phyloP scores from a whole-genome alignment of 2,888 invertebrate genomes.

The Trichogramma dendrolimi region DNA sequence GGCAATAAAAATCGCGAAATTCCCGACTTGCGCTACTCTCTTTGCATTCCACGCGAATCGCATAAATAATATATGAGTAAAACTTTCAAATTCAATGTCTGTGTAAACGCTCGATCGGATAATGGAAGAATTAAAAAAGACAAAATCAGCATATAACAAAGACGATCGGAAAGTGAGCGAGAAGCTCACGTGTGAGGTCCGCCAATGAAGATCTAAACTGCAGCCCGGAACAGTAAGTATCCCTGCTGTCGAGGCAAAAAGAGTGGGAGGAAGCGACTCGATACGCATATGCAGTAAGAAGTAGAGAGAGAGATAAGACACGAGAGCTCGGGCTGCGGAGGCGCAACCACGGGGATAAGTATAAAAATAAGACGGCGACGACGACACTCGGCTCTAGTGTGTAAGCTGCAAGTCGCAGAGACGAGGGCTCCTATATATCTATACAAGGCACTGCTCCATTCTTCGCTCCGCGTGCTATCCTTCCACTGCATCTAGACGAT shows the following conservation, averaged over 20 bases:
- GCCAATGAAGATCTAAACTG: slow-evolving; percentile 10
- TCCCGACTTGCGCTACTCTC: no score
- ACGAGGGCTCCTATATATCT: background rate
- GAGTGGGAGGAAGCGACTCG: slow-evolving; percentile 13
- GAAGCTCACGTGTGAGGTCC: slow-evolving; percentile 1
- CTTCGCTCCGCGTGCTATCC: no score
- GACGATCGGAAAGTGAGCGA: background rate
- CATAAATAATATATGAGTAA: no score
- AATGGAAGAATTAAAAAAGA: no score
- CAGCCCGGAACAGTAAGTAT: background rate
- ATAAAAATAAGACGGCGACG: slow-evolving; percentile 5
- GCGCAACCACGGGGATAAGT: slow-evolving; percentile 1
- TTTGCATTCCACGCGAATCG: no score
- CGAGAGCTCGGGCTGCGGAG: background rate
- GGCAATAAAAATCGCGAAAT: no score
- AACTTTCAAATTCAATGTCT: no score
- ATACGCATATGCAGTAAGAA: background rate
- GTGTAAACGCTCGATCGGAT: no score
- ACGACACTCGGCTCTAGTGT: background rate
- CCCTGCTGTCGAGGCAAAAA: slow-evolving; percentile 5
- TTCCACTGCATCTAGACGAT: no score
- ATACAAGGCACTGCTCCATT: background rate
- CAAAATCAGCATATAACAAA: no score
- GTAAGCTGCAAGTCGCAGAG: background rate
- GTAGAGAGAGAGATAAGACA: background rate